phyloP scores from a whole-genome alignment of 1,140 invertebrate genomes.

The Leucophenga varia region DNA sequence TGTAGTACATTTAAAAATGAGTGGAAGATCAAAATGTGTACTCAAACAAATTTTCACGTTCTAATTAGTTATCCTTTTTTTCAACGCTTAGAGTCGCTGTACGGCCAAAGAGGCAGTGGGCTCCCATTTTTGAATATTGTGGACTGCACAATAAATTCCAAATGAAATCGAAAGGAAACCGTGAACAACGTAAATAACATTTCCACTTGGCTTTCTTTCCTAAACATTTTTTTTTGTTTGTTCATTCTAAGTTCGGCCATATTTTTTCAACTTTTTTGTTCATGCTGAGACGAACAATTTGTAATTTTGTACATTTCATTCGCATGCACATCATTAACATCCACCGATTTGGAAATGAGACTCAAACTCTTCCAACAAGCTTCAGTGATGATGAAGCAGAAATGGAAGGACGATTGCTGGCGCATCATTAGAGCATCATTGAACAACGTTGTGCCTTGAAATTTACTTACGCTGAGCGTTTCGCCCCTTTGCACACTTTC shows the following conservation, averaged over 20 bases:
- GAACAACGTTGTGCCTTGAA: constrained; percentile 33
- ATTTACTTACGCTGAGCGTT: constrained; percentile 35
- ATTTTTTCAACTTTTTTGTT: constrained; percentile 10
- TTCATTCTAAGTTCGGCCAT: too few relatives aligned
- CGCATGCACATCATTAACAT: constrained; percentile 53
- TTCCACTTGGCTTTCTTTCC: constrained; percentile 37
- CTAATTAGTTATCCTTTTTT: too few relatives aligned
- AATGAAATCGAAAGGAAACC: constrained; percentile 55
- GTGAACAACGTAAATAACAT: constrained; percentile 53
- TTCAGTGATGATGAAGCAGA: too few relatives aligned
- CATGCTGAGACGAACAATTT: constrained; percentile 36
- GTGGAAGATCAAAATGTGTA: too few relatives aligned
- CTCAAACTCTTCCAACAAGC: constrained; percentile 26
- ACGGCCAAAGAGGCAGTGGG: too few relatives aligned
- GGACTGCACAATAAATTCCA: constrained; percentile 41
- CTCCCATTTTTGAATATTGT: too few relatives aligned
- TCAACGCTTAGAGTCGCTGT: too few relatives aligned
- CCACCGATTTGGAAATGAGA: not conserved
- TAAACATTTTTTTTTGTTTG: not conserved
- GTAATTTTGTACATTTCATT: constrained; percentile 54
- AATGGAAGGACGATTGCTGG: too few relatives aligned
- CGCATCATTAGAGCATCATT: constrained; percentile 49
- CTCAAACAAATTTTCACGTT: too few relatives aligned
- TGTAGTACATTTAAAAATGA: too few relatives aligned
- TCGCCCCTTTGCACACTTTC: constrained; percentile 45